A percentile compares a stretch with the other conserved stretches of the same genome.
phyloP scores from a whole-genome alignment of 2,797 vertebrate species.

The Fistularia tabacaria region DNA sequence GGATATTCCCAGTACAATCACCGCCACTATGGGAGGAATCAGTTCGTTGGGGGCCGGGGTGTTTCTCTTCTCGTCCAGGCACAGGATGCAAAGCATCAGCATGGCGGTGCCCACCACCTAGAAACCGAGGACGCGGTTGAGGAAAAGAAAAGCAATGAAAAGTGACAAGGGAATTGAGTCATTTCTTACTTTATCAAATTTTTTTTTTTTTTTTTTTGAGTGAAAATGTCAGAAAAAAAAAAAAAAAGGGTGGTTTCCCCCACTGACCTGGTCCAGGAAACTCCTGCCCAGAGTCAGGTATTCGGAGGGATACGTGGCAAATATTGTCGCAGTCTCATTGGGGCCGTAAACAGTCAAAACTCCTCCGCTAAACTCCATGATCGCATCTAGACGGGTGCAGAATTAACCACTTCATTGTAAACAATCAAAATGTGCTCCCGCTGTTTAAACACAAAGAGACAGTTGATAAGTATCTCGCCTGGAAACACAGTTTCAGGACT shows the following conservation, averaged over 20 bases:
- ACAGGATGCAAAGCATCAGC: constrained; percentile 76
- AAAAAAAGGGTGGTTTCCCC: not conserved
- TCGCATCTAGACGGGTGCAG: constrained; percentile 70
- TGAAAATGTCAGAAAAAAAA: no score
- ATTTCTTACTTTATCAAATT: no score
- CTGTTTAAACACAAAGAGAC: not conserved
- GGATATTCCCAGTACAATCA: constrained; percentile 76
- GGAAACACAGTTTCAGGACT: no score
- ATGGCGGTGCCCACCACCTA: constrained; percentile 81
- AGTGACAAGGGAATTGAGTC: no score
- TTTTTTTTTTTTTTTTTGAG: no score
- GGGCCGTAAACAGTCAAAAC: constrained; percentile 73
- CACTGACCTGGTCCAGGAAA: constrained; percentile 81
- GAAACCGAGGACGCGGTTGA: no score
- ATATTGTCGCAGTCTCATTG: constrained; percentile 84
- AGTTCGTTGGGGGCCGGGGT: constrained; percentile 71
- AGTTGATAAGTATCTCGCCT: no score
- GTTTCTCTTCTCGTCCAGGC: constrained; percentile 75
- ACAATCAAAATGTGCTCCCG: not conserved
- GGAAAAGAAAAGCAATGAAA: no score
- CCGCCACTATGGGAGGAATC: constrained; percentile 73
- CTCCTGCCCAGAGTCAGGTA: constrained; percentile 66
- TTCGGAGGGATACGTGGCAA: constrained; percentile 80
- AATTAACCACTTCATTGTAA: not conserved
- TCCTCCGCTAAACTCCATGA: constrained; percentile 76